These are phyloP conservation scores for Aphelinus atriplicis DNA, from an alignment of 1,140 invertebrate genomes.

Conservation along the genomic window DNA sequence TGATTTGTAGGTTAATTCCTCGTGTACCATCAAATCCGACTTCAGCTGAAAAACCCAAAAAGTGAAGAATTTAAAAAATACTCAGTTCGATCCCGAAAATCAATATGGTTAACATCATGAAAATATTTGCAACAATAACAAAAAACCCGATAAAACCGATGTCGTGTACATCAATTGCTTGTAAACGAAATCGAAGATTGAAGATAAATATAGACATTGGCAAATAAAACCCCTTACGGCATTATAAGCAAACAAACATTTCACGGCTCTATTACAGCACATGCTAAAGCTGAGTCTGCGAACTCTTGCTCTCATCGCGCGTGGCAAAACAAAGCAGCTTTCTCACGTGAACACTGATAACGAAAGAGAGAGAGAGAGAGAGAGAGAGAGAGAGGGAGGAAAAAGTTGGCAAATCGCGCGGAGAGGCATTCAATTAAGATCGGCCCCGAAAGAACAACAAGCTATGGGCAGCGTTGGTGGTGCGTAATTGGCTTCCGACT, in stretches of 20 bases:
- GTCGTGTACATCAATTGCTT: background rate
- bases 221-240: background rate
- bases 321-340: background rate
- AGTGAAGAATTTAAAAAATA: background rate
- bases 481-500: conserved; percentile 37
- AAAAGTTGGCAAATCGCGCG: background rate
- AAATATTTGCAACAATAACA: too few species aligned
- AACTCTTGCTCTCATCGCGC: background rate
- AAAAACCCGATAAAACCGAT: background rate
- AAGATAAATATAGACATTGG: background rate
- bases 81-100: background rate
- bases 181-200: background rate
- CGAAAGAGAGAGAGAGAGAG: background rate
- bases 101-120: background rate
- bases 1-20: too few species aligned
- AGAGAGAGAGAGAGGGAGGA: background rate
- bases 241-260: conserved; percentile 28
- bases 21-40: too few species aligned
- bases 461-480: background rate
- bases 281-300: background rate
- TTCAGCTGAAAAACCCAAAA: too few species aligned
- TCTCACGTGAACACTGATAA: too few species aligned
- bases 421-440: conserved; percentile 24
- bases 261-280: background rate
- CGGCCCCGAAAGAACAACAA: conserved; percentile 29